phyloP scores from a whole-genome alignment of 2,113 vertebrate genomes.

The Boulengeromyrus knoepffleri region DNA sequence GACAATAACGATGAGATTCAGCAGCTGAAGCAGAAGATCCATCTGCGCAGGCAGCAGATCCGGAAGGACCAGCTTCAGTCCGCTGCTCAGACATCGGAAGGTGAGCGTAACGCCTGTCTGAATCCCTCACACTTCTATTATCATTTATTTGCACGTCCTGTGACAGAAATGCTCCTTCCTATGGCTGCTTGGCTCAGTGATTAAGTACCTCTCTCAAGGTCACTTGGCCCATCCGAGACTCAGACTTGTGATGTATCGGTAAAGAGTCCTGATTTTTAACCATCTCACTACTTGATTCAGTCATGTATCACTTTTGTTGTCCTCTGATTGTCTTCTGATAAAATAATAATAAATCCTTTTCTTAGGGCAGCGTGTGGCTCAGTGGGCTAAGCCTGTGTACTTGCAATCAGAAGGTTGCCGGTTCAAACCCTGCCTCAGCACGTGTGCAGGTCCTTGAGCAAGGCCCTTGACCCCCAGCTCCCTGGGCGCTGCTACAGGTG shows the following conservation, averaged over 20 bases:
- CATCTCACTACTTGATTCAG: neutral
- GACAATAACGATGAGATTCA: conserved; percentile 88
- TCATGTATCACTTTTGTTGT: neutral
- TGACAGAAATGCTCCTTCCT: neutral
- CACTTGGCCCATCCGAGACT: neutral
- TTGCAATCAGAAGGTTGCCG: too few species aligned
- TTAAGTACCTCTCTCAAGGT: neutral
- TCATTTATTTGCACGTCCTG: neutral
- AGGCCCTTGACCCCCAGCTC: too few species aligned
- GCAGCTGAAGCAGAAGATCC: conserved; percentile 92
- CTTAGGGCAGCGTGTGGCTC: too few species aligned
- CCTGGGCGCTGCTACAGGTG: too few species aligned
- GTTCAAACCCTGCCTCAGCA: too few species aligned
- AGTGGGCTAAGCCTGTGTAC: too few species aligned
- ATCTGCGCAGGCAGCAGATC: conserved; percentile 84
- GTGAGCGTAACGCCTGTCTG: conserved; percentile 32
- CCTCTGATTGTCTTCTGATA: neutral
- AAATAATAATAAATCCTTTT: too few species aligned
- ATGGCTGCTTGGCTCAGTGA: neutral
- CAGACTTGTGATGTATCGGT: neutral
- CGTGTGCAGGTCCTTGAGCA: too few species aligned
- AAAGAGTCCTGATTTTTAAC: neutral
- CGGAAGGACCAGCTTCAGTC: conserved; percentile 65
- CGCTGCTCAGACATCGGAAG: conserved; percentile 26
- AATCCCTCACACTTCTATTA: neutral